Conservation (phyloP, 2,888 invertebrate species). For the Zaprionus bogoriensis region DNA sequence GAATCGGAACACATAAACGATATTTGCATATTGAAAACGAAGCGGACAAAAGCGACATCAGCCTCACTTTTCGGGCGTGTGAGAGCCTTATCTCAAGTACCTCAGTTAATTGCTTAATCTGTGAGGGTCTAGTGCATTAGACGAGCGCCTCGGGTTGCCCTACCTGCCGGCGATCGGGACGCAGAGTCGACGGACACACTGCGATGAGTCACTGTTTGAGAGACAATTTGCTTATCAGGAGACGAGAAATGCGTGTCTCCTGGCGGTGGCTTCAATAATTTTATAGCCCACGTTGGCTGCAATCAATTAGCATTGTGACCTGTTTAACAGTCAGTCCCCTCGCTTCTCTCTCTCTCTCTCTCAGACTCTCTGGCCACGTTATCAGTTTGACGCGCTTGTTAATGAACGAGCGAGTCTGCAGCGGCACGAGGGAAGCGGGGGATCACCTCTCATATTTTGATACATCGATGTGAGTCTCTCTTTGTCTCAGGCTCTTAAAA, state of each 20-base stretch:
- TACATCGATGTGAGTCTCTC: slow-evolving; percentile 58
- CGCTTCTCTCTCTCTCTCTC: background rate
- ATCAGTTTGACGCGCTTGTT: slow-evolving; percentile 76
- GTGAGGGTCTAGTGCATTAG: slow-evolving; percentile 60
- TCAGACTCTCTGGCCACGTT: slow-evolving; percentile 23
- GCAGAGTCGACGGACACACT: too few relatives aligned
- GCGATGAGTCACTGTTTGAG: slow-evolving; percentile 44
- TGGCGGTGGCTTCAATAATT: slow-evolving; percentile 71
- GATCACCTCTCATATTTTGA: slow-evolving; percentile 67
- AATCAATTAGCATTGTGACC: slow-evolving; percentile 75
- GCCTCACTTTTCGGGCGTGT: slow-evolving; percentile 16
- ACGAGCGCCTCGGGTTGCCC: too few relatives aligned
- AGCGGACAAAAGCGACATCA: background rate
- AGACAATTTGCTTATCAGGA: slow-evolving; percentile 72
- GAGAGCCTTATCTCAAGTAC: slow-evolving; percentile 72
- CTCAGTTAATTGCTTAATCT: slow-evolving; percentile 78
- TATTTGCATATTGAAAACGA: slow-evolving; percentile 1
- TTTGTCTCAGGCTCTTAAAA: slow-evolving; percentile 56
- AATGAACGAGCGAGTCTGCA: slow-evolving; percentile 63
- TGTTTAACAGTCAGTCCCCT: slow-evolving; percentile 48
- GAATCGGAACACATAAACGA: background rate
- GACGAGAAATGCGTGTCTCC: slow-evolving; percentile 72
- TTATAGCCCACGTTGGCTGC: slow-evolving; percentile 72
- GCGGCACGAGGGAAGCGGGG: background rate
- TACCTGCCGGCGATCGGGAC: too few relatives aligned